These are phyloP conservation scores for Euthynnus affinis DNA, from an alignment of 2,797 vertebrate species.

Conservation along the genomic window DNA sequence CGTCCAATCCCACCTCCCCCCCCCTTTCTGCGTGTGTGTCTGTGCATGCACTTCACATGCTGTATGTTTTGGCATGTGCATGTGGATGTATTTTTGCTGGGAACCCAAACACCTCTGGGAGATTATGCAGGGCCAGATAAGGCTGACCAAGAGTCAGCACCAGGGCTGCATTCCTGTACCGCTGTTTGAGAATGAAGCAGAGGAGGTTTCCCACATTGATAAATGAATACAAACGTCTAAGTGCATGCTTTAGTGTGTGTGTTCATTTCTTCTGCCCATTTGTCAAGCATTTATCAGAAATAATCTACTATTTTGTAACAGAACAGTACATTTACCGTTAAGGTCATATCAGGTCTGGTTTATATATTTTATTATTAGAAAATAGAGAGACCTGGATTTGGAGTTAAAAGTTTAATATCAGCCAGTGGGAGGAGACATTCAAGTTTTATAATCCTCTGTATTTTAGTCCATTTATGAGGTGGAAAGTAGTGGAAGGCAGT, in stretches of 20 bases:
- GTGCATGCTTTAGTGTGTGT: constrained; percentile 5
- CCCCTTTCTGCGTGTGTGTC: neutral
- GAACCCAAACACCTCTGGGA: constrained; percentile 74
- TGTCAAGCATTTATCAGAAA: constrained; percentile 26
- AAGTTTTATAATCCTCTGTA: neutral
- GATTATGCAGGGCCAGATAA: constrained; percentile 76
- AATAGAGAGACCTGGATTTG: too few relatives aligned
- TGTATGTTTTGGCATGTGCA: constrained; percentile 48
- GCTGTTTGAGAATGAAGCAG: constrained; percentile 76
- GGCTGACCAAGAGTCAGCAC: constrained; percentile 61
- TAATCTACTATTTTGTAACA: neutral
- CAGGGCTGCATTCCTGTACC: constrained; percentile 70
- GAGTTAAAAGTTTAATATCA: too few relatives aligned
- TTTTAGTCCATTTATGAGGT: too few relatives aligned
- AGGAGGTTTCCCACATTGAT: constrained; percentile 85
- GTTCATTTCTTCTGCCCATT: constrained; percentile 17
- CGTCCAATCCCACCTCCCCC: neutral
- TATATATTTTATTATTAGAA: neutral
- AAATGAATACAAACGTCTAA: constrained; percentile 66
- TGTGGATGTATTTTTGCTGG: constrained; percentile 54
- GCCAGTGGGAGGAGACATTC: neutral
- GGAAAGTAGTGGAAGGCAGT: neutral
- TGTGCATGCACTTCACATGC: neutral
- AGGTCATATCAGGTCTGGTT: neutral
- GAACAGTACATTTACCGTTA: neutral